Evolutionary conservation across 2,797 vertebrate genomes (phyloP), one percentile per base, ranked within the genome.

Genomic region (Iguana delicatissima): DNA sequence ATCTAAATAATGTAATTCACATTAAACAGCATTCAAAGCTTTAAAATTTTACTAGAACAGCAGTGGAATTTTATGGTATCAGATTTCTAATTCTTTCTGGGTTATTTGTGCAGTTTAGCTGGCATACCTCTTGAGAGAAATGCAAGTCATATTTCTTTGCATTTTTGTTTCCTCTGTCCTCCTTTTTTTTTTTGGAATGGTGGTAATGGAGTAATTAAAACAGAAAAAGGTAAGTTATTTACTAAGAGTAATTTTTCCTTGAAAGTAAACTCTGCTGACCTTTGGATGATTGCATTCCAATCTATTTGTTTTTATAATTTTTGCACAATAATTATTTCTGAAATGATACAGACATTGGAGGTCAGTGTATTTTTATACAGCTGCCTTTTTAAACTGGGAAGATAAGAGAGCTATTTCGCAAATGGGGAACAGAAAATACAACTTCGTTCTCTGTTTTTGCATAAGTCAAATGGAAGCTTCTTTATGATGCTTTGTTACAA

Each of bases 11-110:
- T n/a, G 26, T 74, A 57, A 83, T 89, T 82, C 52, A 62, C 6
- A 74, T 89, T 59, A 32, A 57, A 81, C 0, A 80, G 52, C 35
- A 89, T 38, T 82, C 52, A 42, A 62, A 16, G 69, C 50, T 82
- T 88, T 88, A 35, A 82, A 81, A 82, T n/a, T 57, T 88, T 52
- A 81, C 57, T 88, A 38, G 52, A 81, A 82, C 7, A 73, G 24
- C 55, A 57, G 59, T 55, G 24, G 46, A 32, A 88, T 87, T 55
- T 69, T 88, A 52, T 88, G 22, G 22, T 38, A 72, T 69, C 22
- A 38, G 6, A 80, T 81, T 72, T 80, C 46, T 88, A 88, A 88
- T 80, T 87, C 16, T 88, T 88, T 87, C 22, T 35, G 35, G n/a
- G 26, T 55, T 69, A 14, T 67, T 79, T 87, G 38, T 50, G 24